Base-by-base conservation (phyloP, 2,888 invertebrate species). In the Alloscopus bannaensis region DNA sequence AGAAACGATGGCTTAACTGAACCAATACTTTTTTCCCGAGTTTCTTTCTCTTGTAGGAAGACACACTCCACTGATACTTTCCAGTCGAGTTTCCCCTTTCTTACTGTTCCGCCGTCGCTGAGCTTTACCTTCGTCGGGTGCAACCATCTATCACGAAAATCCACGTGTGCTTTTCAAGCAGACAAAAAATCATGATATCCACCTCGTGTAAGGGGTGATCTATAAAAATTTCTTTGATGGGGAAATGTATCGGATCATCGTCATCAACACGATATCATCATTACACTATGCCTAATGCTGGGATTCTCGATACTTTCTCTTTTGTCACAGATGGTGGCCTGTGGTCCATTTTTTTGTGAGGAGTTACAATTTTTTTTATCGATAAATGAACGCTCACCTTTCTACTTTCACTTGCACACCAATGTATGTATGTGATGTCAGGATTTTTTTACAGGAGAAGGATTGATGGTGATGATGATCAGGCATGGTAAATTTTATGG, bases 131-230 rank as follows among this genome's bases (percentile, higher is more conserved):
- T 73, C 73, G 55, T 76, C 66, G 47, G 60, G n/a, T 26, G 47
- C n/a, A 69, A 69, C 55, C 76, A 69, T 76, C 76, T 77, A 77
- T 77, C 75, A 77, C 76, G 68, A 66, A 69, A 69, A 77, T 77
- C 76, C 69, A 77, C 76, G 76, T 77, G 76, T 77, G 28, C 52
- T 47, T 26, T 68, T 26, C 40, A 50, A 52, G 47, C 13, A 36
- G 6, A 36, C 13, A 20, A 47, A 47, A 47, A 65, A 65, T 29
- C 47, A 11, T n/a, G 16, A 65, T 50, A 8, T 36, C n/a, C 20
- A 36, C 36, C 36, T 36, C 8, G 36, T 6, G 65, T 26, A n/a
- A 40, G 24, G 42, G 47, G 16, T 70, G 20, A 45, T 66, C 20
- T 73, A 65, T 11, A 50, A 65, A 73, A 22, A 68, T 47, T 47